Evolutionary conservation across 2,888 invertebrate species (phyloP).

Genomic region (Acanthosepion lycidas): DNA sequence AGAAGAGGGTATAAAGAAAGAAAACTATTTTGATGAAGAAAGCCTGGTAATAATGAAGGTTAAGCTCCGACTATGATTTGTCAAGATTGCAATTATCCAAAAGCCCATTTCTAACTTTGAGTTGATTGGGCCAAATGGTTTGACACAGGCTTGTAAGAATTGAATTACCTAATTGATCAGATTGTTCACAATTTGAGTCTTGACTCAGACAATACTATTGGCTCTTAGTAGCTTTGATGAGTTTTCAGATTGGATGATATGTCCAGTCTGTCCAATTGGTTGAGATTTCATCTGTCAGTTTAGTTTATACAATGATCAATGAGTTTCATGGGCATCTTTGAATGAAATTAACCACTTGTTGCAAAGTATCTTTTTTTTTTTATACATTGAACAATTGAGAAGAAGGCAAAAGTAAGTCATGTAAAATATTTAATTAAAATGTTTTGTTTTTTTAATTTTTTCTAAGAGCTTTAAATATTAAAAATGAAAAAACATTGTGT

Average conservation of each 20-base stretch:
- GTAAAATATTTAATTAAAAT: too few species aligned
- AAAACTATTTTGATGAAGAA: not conserved
- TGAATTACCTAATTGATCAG: not conserved
- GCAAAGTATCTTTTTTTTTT: too few species aligned
- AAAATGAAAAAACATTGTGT: too few species aligned
- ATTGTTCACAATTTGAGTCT: not conserved
- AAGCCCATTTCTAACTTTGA: not conserved
- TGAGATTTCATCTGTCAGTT: not conserved
- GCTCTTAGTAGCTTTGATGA: not conserved
- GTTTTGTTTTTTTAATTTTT: too few species aligned
- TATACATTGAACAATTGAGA: too few species aligned
- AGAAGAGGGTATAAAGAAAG: too few species aligned
- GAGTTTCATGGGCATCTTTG: too few species aligned
- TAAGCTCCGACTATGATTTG: not conserved
- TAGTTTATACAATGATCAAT: not conserved
- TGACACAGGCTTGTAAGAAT: not conserved
- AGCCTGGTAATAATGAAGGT: not conserved
- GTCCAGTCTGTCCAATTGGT: not conserved
- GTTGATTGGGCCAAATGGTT: not conserved
- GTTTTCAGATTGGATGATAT: not conserved
- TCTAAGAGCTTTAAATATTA: too few species aligned
- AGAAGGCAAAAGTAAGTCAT: too few species aligned
- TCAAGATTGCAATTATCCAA: conserved; percentile 4
- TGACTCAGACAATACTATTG: not conserved
- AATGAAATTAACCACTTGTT: too few species aligned